phyloP scores from a whole-genome alignment of 2,888 invertebrate species.

The Harpagoxenus sublaevis region DNA sequence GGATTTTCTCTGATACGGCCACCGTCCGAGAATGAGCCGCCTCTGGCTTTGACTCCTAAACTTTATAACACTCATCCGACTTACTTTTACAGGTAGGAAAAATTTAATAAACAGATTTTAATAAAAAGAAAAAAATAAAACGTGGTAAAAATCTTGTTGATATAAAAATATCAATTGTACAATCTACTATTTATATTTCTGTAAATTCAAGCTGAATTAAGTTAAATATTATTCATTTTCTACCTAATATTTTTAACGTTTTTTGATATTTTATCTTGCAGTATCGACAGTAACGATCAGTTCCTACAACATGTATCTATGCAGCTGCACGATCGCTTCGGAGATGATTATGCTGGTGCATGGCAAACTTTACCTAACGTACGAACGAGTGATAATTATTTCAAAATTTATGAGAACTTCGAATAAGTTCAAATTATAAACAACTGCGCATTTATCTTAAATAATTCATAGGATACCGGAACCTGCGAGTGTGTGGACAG shows the following conservation, averaged over 20 bases:
- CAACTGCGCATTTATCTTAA: background rate
- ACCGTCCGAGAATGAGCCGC: conserved; percentile 89
- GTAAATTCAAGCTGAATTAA: background rate
- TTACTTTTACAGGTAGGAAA: conserved; percentile 84
- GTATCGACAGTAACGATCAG: conserved; percentile 78
- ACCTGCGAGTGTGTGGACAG: conserved; percentile 86
- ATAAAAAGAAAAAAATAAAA: background rate
- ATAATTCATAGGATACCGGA: conserved; percentile 86
- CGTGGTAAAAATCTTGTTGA: background rate
- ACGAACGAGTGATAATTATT: conserved; percentile 44
- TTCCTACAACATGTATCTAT: conserved; percentile 80
- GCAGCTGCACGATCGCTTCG: conserved; percentile 81
- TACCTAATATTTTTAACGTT: background rate
- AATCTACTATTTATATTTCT: background rate
- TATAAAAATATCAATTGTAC: background rate
- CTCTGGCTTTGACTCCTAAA: conserved; percentile 87
- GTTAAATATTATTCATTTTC: conserved; percentile 2
- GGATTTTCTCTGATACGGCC: conserved; percentile 90
- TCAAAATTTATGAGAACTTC: background rate
- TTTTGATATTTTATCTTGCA: conserved; percentile 53
- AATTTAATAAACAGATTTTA: background rate
- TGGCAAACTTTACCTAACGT: conserved; percentile 82
- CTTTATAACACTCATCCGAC: conserved; percentile 87
- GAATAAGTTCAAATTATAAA: background rate
- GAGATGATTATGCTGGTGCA: conserved; percentile 80